A percentile compares a stretch with the other conserved stretches of the same genome.
Evolutionary conservation across 2,888 invertebrate species (phyloP).

Genomic region (Xylota segnis): DNA sequence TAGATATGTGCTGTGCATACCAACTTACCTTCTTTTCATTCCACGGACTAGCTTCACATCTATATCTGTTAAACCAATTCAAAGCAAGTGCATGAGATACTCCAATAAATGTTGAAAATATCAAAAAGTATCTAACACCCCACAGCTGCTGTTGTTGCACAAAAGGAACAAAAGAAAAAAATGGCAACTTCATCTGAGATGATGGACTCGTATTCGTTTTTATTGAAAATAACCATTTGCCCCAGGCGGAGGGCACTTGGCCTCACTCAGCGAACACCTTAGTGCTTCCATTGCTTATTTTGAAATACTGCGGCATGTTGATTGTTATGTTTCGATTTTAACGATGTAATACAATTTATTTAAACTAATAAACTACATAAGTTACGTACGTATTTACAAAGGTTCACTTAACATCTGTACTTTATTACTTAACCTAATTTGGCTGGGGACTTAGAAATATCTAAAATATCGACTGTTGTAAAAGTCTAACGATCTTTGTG

Average conservation of each 20-base stretch:
- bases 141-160: conserved; percentile 20
- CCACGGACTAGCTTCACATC: conserved; percentile 40
- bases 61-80: conserved; percentile 5
- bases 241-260: conserved; percentile 12
- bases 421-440: conserved; percentile 27
- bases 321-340: conserved; percentile 17
- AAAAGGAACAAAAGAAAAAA: conserved; percentile 5
- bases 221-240: conserved; percentile 27
- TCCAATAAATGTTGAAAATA: conserved; percentile 22
- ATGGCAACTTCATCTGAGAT: conserved; percentile 46
- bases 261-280: conserved; percentile 3
- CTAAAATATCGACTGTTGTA: conserved; percentile 64
- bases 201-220: conserved; percentile 37
- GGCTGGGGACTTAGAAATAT: conserved; percentile 67
- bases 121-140: conserved; percentile 51
- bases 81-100: conserved; percentile 1
- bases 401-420: conserved; percentile 38
- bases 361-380: not conserved
- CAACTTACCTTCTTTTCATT: conserved; percentile 38
- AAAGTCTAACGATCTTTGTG: conserved; percentile 54
- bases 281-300: conserved; percentile 19
- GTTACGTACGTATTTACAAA: conserved; percentile 63
- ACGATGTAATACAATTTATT: not conserved
- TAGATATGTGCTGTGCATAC: not conserved
- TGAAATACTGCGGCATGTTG: not conserved